These are phyloP conservation scores for Tribolium castaneum DNA, from an alignment of 1,140 invertebrate genomes.

Conservation along the genomic window DNA sequence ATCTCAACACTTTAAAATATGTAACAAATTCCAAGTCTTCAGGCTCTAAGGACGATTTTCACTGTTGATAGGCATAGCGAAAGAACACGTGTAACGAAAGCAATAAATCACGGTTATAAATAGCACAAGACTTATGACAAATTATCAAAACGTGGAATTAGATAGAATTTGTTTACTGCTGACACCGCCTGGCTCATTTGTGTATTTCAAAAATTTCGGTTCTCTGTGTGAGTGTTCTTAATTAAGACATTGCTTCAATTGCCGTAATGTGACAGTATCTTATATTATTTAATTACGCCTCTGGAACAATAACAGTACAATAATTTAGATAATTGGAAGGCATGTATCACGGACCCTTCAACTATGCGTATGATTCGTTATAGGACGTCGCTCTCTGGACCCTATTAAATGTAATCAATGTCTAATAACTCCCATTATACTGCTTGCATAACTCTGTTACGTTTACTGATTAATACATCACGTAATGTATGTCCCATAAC, in stretches of 20 bases:
- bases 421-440: slow-evolving; percentile 40
- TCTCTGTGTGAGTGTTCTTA: background rate
- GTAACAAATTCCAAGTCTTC: background rate
- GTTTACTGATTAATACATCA: slow-evolving; percentile 41
- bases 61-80: slow-evolving; percentile 39
- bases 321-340: slow-evolving; percentile 37
- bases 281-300: slow-evolving; percentile 1
- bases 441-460: slow-evolving; percentile 25
- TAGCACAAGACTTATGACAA: slow-evolving; percentile 43
- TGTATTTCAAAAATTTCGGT: no score
- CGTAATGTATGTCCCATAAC: slow-evolving; percentile 24
- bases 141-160: slow-evolving; percentile 49
- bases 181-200: slow-evolving; percentile 34
- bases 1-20: slow-evolving; percentile 9
- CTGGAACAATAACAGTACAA: slow-evolving; percentile 18
- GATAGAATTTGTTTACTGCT: slow-evolving; percentile 47
- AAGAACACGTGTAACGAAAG: slow-evolving; percentile 42
- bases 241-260: background rate
- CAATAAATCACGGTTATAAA: slow-evolving; percentile 50
- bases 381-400: slow-evolving; percentile 22
- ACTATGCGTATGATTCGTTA: slow-evolving; percentile 36
- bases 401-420: slow-evolving; percentile 41
- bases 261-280: background rate
- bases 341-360: slow-evolving; percentile 24
- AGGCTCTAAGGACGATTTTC: slow-evolving; percentile 37